Evolutionary conservation across 2,797 vertebrate species (phyloP), one percentile per base, ranked within the genome.

Genomic region (Psittacula derbiana): DNA sequence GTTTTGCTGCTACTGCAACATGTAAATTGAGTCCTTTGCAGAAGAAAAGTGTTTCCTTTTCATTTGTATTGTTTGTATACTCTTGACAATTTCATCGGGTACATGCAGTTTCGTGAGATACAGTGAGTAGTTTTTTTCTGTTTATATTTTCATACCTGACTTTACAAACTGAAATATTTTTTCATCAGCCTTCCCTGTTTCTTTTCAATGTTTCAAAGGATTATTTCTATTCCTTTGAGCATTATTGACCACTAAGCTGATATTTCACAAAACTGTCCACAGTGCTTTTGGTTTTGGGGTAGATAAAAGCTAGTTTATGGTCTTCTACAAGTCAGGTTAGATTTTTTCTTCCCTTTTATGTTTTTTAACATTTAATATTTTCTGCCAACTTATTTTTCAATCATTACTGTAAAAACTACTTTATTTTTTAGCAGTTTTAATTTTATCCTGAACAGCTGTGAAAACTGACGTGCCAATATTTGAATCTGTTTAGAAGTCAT

Each of bases 1-100:
- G 12, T 62, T 86, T 82, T 86, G 27, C 41, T 66, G 53, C 46
- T 71, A 21, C 25, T 55, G 18, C 16, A 40, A 71, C 10, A 25
- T 0, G 0, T 69, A 23, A 85, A 28, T 75, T 65, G 11, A 0
- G 2, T 46, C 5, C 33, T 76, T 58, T 62, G 15, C 58, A 40
- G 36, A 69, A 66, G 73, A 31, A 62, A 46, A 20, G 3, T 18
- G 4, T 47, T 89, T 67, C 10, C 2, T 64, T 92, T 80, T 83
- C 21, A 11, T 66, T 90, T 36, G 10, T 60, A 80, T 84, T 60
- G 67, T 18, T 38, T 64, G 3, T 64, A 17, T 25, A 24, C 41
- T 58, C 52, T 52, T 52, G 52, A 67, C 18, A 31, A 6, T 44
- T 90, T 80, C 5, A 52, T 64, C 31, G 33, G 4, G 4, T 69